Conservation (phyloP, 2,797 vertebrate genomes). For the Mionectes olivaceus region DNA sequence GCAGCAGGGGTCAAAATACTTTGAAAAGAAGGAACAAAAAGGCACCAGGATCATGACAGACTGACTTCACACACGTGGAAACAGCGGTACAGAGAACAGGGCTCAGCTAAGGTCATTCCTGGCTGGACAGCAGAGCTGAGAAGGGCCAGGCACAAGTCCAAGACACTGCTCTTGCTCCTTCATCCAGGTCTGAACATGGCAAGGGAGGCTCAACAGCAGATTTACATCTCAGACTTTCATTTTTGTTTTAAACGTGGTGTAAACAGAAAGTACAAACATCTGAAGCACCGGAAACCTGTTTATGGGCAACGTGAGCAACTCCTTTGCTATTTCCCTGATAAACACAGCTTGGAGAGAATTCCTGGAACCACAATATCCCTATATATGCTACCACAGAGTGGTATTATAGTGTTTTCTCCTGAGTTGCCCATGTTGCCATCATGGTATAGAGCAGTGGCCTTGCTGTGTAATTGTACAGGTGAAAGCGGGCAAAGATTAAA, state of each 20-base stretch:
- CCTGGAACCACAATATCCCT: neutral
- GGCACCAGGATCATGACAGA: neutral
- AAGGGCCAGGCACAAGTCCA: neutral
- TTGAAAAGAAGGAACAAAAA: neutral
- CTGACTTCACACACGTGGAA: neutral
- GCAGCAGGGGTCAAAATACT: constrained; percentile 49
- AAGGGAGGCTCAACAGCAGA: neutral
- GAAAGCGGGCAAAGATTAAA: neutral
- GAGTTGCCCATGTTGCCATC: neutral
- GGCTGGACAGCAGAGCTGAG: neutral
- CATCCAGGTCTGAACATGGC: neutral
- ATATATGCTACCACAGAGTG: neutral
- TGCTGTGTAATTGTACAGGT: neutral
- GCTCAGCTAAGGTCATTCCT: neutral
- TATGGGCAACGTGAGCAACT: constrained; percentile 1
- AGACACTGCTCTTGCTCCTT: neutral
- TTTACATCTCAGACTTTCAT: neutral
- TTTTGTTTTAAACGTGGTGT: neutral
- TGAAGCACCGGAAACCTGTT: neutral
- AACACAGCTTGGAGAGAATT: neutral
- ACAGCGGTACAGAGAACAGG: neutral
- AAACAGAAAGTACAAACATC: neutral
- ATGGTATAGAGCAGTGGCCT: accelerated
- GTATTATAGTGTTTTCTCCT: neutral
- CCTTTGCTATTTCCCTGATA: neutral